Conservation (phyloP, 2,888 invertebrate species). For the Carabus problematicus region DNA sequence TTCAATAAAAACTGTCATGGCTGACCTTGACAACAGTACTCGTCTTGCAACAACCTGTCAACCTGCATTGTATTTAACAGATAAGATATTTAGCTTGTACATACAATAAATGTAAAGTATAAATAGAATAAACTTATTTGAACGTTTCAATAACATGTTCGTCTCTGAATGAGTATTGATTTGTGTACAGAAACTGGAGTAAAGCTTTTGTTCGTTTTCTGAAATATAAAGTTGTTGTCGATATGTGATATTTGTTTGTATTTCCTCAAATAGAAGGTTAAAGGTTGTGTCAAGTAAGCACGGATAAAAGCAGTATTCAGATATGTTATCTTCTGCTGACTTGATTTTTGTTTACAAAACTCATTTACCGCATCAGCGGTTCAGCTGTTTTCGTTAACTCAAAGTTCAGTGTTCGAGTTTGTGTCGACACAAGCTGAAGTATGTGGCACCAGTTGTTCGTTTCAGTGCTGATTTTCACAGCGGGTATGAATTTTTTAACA, state of each 20-base stretch:
- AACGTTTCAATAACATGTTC: neutral
- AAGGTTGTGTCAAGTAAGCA: slow-evolving; percentile 34
- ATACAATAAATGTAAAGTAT: slow-evolving; percentile 11
- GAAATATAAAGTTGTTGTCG: neutral
- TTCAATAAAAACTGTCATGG: slow-evolving; percentile 30
- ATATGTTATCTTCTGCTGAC: slow-evolving; percentile 30
- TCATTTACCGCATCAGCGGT: slow-evolving; percentile 12
- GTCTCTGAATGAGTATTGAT: slow-evolving; percentile 28
- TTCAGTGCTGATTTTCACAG: slow-evolving; percentile 21
- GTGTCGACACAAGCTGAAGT: slow-evolving; percentile 11
- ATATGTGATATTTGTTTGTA: neutral
- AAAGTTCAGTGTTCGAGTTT: slow-evolving; percentile 33
- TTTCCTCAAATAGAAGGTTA: slow-evolving; percentile 26
- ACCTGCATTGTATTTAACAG: slow-evolving; percentile 6
- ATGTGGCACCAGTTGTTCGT: slow-evolving; percentile 22
- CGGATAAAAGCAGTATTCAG: slow-evolving; percentile 22
- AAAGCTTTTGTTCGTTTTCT: neutral
- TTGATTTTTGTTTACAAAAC: slow-evolving; percentile 28
- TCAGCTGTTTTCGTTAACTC: slow-evolving; percentile 24
- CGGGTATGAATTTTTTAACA: slow-evolving; percentile 20
- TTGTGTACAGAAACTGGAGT: neutral
- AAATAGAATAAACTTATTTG: slow-evolving; percentile 10
- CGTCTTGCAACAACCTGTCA: slow-evolving; percentile 7
- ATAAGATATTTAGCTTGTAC: slow-evolving; percentile 17
- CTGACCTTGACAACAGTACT: slow-evolving; percentile 18